phyloP scores from a whole-genome alignment of 2,797 vertebrate species.

The Hypotaenidia philippensis region DNA sequence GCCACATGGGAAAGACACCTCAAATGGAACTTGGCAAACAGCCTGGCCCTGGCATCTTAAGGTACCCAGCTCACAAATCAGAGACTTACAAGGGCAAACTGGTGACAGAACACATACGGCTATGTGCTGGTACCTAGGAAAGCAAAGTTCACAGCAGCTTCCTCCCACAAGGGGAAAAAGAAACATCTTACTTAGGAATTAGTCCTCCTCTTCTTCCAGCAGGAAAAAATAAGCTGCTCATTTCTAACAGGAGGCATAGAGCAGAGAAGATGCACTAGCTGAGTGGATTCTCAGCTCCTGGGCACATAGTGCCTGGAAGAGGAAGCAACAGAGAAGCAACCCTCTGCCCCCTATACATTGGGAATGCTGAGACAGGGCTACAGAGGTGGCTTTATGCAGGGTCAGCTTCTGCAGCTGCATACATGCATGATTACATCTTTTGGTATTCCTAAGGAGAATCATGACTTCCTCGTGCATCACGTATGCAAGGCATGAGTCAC shows the following conservation, averaged over 20 bases:
- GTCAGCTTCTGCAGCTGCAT: neutral
- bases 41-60: neutral
- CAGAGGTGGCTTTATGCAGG: neutral
- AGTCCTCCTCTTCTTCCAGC: neutral
- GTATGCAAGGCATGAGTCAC: neutral
- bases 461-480: neutral
- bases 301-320: neutral
- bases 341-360: neutral
- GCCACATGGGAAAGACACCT: neutral
- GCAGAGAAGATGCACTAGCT: neutral
- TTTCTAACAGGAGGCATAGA: neutral
- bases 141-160: neutral
- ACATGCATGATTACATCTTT: neutral
- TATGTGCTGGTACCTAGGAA: neutral
- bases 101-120: neutral
- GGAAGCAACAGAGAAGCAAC: neutral
- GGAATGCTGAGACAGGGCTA: neutral
- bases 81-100: neutral
- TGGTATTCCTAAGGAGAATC: neutral
- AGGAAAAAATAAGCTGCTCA: neutral
- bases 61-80: neutral
- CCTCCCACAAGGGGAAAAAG: neutral
- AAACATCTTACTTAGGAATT: neutral
- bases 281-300: neutral
- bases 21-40: neutral